Percentiles rank a stretch among this genome's conserved stretches.
Evolutionary conservation across 1,140 invertebrate genomes (phyloP).

Genomic region (Penaeus vannamei): DNA sequence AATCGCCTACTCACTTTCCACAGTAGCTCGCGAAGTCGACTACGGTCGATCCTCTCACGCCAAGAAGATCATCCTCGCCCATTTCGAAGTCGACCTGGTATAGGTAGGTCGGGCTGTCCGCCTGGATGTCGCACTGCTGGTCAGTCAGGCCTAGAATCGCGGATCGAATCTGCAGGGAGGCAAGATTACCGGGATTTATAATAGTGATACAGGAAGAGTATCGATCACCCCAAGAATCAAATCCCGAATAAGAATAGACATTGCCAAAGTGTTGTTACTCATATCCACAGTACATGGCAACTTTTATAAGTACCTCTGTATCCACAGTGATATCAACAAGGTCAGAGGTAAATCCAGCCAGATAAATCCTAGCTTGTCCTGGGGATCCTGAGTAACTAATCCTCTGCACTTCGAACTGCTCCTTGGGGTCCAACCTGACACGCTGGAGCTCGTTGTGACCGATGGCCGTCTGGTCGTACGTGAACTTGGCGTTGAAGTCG

Average conservation of each 20-base stretch:
- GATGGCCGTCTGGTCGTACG: not conserved
- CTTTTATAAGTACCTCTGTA: not conserved
- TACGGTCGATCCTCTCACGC: not conserved
- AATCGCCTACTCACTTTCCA: slow-evolving; percentile 25
- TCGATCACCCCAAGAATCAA: too few relatives aligned
- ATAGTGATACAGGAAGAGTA: too few relatives aligned
- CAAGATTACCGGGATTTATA: not conserved
- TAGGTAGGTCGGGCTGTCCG: not conserved
- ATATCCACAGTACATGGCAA: too few relatives aligned
- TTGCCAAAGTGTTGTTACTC: too few relatives aligned
- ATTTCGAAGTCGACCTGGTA: not conserved
- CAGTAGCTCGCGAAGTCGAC: not conserved
- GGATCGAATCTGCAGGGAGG: not conserved
- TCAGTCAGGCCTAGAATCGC: not conserved
- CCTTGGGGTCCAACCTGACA: not conserved
- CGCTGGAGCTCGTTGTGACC: not conserved
- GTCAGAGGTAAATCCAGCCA: not conserved
- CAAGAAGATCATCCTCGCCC: not conserved
- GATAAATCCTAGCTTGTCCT: slow-evolving; percentile 2
- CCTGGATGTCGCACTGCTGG: not conserved
- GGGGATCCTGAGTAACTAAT: not conserved
- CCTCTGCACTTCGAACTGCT: slow-evolving; percentile 16
- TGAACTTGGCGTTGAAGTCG: slow-evolving; percentile 37
- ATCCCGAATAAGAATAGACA: too few relatives aligned
- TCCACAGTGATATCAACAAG: slow-evolving; percentile 17